Evolutionary conservation across 2,113 vertebrate species (phyloP).

Genomic region (Puffinus mauretanicus): DNA sequence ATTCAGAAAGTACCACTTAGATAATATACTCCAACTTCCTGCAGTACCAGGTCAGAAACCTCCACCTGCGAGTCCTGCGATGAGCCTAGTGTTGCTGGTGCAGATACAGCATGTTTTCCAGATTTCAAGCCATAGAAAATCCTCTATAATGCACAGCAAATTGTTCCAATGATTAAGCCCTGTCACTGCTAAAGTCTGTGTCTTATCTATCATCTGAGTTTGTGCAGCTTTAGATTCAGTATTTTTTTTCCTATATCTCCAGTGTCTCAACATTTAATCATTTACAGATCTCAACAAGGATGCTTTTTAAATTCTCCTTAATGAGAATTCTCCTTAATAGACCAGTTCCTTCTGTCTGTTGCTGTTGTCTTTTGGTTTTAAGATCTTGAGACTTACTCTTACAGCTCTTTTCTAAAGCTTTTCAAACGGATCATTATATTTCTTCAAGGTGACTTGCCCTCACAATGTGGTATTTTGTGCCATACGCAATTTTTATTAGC

Average conservation of each 20-base stretch:
- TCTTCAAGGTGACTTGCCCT: background rate
- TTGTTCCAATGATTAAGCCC: background rate
- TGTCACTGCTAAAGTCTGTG: background rate
- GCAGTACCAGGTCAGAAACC: background rate
- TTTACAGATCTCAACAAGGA: background rate
- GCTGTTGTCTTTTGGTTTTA: background rate
- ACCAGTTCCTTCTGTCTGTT: background rate
- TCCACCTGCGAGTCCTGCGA: background rate
- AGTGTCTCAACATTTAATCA: background rate
- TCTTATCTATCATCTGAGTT: background rate
- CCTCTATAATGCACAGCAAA: background rate
- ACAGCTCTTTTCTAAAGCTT: background rate
- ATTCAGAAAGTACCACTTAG: background rate
- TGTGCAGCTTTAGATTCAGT: background rate
- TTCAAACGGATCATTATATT: background rate
- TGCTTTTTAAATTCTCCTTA: background rate
- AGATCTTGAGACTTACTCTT: background rate
- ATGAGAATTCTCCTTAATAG: background rate
- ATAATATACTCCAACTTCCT: background rate
- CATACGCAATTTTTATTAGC: background rate
- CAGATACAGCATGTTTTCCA: background rate
- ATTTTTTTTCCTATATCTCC: background rate
- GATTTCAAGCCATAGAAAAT: background rate
- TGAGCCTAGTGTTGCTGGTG: background rate
- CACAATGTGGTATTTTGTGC: background rate